Conservation (phyloP, 2,888 invertebrate genomes). For the Ophioninae sp. region DNA sequence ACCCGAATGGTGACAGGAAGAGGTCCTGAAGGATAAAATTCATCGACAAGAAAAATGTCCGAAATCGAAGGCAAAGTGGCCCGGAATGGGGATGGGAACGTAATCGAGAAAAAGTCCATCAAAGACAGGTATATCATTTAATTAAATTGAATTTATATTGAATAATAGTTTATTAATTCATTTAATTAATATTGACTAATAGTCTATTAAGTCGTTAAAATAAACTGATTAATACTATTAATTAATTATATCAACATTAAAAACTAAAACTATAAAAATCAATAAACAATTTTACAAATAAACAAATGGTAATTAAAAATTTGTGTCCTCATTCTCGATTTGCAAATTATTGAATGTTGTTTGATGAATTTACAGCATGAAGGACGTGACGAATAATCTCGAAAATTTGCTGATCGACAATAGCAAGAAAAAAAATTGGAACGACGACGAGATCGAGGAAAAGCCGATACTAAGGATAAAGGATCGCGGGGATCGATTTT, state of each 20-base stretch:
- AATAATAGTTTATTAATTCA: background rate
- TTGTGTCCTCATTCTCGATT: too few species aligned
- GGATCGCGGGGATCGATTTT: slow-evolving; percentile 56
- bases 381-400: slow-evolving; percentile 55
- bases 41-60: slow-evolving; percentile 29
- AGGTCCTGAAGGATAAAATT: background rate
- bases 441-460: slow-evolving; percentile 31
- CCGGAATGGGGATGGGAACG: slow-evolving; percentile 22
- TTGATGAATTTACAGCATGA: slow-evolving; percentile 25
- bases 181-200: too few species aligned
- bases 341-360: too few species aligned
- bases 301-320: too few species aligned
- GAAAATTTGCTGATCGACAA: slow-evolving; percentile 57
- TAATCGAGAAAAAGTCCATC: slow-evolving; percentile 38
- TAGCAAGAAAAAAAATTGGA: slow-evolving; percentile 58
- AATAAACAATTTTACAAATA: too few species aligned
- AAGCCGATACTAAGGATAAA: slow-evolving; percentile 52
- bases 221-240: too few species aligned
- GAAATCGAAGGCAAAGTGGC: slow-evolving; percentile 31
- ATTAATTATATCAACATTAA: too few species aligned
- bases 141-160: background rate
- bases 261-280: too few species aligned
- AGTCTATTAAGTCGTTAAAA: too few species aligned
- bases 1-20: background rate
- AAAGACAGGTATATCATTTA: slow-evolving; percentile 46